A percentile compares a stretch with the other conserved stretches of the same genome.
phyloP scores from a whole-genome alignment of 2,113 vertebrate species.

The Sarotherodon lohbergeri region DNA sequence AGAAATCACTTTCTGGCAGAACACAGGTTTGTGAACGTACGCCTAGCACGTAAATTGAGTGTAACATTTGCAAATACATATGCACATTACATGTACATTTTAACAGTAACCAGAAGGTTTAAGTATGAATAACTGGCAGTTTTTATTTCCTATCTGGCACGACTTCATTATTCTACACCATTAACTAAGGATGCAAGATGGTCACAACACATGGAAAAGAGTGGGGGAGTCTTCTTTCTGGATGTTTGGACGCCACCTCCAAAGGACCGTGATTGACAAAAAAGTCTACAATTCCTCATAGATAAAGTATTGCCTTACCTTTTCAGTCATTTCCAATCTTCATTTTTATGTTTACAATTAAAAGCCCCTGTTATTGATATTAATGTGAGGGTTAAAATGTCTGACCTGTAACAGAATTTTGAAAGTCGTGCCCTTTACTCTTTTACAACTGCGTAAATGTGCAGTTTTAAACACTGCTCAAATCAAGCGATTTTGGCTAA shows the following conservation, averaged over 20 bases:
- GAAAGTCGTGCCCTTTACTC: neutral
- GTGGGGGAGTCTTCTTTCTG: neutral
- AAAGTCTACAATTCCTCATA: neutral
- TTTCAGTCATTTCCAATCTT: neutral
- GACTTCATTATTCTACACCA: neutral
- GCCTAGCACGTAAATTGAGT: neutral
- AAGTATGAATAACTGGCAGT: neutral
- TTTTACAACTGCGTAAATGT: neutral
- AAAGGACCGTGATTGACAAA: neutral
- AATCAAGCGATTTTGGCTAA: neutral
- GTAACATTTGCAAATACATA: neutral
- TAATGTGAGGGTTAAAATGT: neutral
- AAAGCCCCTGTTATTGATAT: neutral
- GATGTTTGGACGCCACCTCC: neutral
- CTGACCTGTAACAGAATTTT: neutral
- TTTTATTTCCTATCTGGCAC: neutral
- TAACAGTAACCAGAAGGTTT: neutral
- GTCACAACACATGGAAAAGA: neutral
- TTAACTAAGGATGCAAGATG: neutral
- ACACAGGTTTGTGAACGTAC: neutral
- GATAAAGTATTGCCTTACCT: neutral
- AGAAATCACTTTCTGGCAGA: neutral
- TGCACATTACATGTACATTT: neutral
- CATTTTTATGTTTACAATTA: neutral
- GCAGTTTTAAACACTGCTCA: neutral